Evolutionary conservation across 2,113 vertebrate genomes (phyloP).

Genomic region (Protomyctophum bolini): DNA sequence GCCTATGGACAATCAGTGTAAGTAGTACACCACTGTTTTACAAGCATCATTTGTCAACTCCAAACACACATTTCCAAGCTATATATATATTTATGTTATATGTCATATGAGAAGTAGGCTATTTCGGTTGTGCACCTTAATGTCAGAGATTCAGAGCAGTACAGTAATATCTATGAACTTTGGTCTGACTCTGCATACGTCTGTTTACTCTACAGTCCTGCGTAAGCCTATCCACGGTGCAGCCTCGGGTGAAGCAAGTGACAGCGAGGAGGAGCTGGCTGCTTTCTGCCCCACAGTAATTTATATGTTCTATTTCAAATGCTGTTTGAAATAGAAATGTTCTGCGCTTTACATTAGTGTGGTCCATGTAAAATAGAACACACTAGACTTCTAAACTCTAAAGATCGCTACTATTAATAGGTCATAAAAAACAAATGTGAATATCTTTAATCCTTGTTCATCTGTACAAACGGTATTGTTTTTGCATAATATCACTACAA

Average conservation of each 20-base stretch:
- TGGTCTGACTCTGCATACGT: conserved; percentile 6
- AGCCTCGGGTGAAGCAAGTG: conserved; percentile 77
- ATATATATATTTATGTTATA: neutral
- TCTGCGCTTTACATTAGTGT: neutral
- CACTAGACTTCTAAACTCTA: neutral
- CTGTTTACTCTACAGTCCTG: conserved; percentile 77
- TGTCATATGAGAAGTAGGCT: neutral
- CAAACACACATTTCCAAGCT: neutral
- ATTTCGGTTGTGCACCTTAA: neutral
- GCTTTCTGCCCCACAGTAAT: conserved; percentile 93
- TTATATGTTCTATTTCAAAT: conserved; percentile 5
- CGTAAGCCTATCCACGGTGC: conserved; percentile 73
- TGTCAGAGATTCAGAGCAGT: neutral
- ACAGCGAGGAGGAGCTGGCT: conserved; percentile 95
- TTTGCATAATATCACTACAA: neutral
- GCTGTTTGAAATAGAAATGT: too few species aligned
- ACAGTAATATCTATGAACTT: conserved; percentile 2
- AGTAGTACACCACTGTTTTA: conserved; percentile 64
- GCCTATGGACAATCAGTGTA: conserved; percentile 89
- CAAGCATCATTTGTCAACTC: neutral
- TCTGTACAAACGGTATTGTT: neutral
- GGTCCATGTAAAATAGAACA: neutral
- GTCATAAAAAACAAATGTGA: too few species aligned
- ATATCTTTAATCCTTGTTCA: too few species aligned
- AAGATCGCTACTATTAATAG: too few species aligned